phyloP scores from a whole-genome alignment of 2,797 vertebrate species.

The Sternarchorhynchus goeldii region DNA sequence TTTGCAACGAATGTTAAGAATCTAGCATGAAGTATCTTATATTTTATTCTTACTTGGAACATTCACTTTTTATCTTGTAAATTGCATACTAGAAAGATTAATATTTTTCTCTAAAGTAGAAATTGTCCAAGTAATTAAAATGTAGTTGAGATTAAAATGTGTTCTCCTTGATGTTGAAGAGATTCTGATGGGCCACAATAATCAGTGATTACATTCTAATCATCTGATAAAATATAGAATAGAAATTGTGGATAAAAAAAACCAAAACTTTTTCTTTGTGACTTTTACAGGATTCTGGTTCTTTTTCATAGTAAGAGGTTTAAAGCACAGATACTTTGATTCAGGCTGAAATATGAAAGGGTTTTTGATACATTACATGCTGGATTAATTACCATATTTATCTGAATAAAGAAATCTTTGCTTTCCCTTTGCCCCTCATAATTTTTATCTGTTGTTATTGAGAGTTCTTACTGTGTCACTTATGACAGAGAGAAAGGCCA shows the following conservation, averaged over 20 bases:
- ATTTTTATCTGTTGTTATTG: constrained; percentile 37
- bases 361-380: constrained; percentile 74
- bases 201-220: constrained; percentile 84
- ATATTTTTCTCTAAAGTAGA: constrained; percentile 74
- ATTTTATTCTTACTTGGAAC: constrained; percentile 23
- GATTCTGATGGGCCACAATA: constrained; percentile 80
- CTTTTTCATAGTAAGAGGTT: constrained; percentile 81
- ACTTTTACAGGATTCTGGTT: constrained; percentile 75
- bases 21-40: constrained; percentile 41
- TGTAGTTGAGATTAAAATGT: constrained; percentile 78
- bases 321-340: constrained; percentile 79
- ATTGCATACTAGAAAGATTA: constrained; percentile 80
- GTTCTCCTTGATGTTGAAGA: constrained; percentile 79
- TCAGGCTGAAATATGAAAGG: constrained; percentile 75
- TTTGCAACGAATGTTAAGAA: constrained; percentile 53
- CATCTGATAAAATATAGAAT: constrained; percentile 77
- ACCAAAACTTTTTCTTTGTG: constrained; percentile 74
- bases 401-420: constrained; percentile 41
- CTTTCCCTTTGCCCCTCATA: constrained; percentile 49
- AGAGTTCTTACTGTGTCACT: constrained; percentile 25
- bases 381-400: constrained; percentile 69
- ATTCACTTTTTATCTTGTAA: constrained; percentile 57
- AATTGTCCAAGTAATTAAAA: constrained; percentile 82
- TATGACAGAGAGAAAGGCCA: constrained; percentile 6
- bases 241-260: constrained; percentile 79